Evolutionary conservation across 2,113 vertebrate genomes (phyloP).

Genomic region (Nannospalax galili): DNA sequence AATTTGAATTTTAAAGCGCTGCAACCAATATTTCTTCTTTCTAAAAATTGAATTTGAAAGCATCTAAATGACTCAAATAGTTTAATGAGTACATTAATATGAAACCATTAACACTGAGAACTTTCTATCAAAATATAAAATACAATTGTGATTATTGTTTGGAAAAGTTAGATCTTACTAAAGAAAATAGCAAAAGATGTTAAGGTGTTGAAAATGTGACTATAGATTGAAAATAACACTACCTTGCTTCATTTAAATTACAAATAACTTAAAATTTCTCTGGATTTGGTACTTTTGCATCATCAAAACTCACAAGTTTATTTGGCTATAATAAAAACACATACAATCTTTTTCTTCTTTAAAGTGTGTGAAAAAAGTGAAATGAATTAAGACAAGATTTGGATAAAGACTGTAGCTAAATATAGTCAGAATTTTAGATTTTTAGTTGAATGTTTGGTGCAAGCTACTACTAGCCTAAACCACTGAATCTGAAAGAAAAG

Average conservation of each 20-base stretch:
- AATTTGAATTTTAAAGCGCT: slow-evolving; percentile 13
- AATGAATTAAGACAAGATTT: neutral
- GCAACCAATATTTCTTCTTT: neutral
- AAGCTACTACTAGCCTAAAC: neutral
- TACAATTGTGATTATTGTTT: slow-evolving; percentile 64
- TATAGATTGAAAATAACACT: neutral
- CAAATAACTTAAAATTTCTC: neutral
- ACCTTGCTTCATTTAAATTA: slow-evolving; percentile 25
- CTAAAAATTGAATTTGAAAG: slow-evolving; percentile 65
- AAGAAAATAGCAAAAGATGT: neutral
- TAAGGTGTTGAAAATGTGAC: slow-evolving; percentile 7
- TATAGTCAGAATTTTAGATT: neutral
- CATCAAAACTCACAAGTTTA: neutral
- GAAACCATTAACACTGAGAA: slow-evolving; percentile 72
- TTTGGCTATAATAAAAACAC: neutral
- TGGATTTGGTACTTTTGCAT: slow-evolving; percentile 4
- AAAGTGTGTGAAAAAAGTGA: neutral
- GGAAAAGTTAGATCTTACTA: neutral
- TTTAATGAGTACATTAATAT: slow-evolving; percentile 73
- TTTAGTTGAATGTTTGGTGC: neutral
- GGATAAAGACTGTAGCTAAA: neutral
- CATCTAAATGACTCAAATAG: slow-evolving; percentile 64
- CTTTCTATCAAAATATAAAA: slow-evolving; percentile 70
- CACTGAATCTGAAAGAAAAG: slow-evolving; percentile 1
- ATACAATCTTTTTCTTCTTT: neutral